Evolutionary conservation across 2,113 vertebrate species (phyloP), one percentile per base, ranked within the genome.

Genomic region (Caranx ignobilis): DNA sequence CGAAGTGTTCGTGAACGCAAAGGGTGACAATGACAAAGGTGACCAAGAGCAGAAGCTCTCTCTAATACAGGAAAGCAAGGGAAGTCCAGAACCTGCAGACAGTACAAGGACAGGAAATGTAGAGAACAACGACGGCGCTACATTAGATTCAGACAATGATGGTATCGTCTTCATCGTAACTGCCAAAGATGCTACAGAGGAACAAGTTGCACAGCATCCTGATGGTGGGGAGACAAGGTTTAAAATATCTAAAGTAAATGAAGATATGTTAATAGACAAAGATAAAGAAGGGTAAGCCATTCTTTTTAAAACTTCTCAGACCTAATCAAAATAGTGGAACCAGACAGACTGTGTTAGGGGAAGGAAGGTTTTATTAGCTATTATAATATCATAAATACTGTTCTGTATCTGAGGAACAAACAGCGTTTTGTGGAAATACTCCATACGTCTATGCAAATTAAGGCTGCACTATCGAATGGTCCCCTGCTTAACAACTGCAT

Each of bases 141-240:
- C 11, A 3, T 96, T 93, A 92, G 95, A 95, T 43, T 87, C 93
- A 21, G 94, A 95, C 76, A 92, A 93, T 71, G 92, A 88, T 1
- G 77, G 56, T 62, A 94, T 86, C 2, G 0, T 35, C 57, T 75
- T 87, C 34, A 67, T 62, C 41, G 79, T 65, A 19, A 75, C 87
- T 10, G 8, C 34, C 18, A 48, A 3, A 41, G 63, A 61, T 15
- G 16, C 21, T 7, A 16, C 48, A 32, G 50, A 88, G 13, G 79
- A 74, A 59, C 61, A 82, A 66, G 83, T 6, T n/a, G 70, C 75
- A n/a, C 77, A 60, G 32, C 63, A 59, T 15, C 73, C 74, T 7
- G 69, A 50, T 2, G 73, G 72, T 5, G 69, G 74, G 1, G 83
- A n/a, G 19, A 74, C 71, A 0, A 82, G 92, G 18, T 94, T 94